Percentiles rank a stretch among this genome's conserved stretches.
phyloP scores from a whole-genome alignment of 2,888 invertebrate genomes.

The Acholoe squamosa region DNA sequence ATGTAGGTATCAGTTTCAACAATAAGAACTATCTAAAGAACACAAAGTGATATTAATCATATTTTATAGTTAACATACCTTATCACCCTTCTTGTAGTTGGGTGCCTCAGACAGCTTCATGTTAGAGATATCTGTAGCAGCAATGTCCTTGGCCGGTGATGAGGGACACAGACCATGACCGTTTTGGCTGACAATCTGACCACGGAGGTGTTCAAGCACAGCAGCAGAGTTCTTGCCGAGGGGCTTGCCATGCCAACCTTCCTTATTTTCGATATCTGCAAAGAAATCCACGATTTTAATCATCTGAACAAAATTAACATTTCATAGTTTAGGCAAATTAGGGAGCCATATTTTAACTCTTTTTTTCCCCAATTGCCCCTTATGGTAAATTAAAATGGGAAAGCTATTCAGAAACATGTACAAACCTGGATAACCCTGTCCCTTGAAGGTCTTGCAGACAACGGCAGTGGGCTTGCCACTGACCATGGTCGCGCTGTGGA shows the following conservation, averaged over 20 bases:
- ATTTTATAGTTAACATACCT: conserved; percentile 75
- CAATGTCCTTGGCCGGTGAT: conserved; percentile 88
- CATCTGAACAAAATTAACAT: too few species aligned
- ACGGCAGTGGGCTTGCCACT: conserved; percentile 95
- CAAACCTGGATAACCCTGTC: conserved; percentile 86
- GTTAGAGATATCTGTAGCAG: conserved; percentile 89
- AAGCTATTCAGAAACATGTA: background rate
- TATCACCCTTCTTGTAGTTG: conserved; percentile 87
- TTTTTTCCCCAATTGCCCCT: background rate
- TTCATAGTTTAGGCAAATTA: too few species aligned
- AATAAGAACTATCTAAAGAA: too few species aligned
- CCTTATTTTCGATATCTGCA: conserved; percentile 94
- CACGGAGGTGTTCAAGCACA: conserved; percentile 84
- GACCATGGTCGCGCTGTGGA: conserved; percentile 89
- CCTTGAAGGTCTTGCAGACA: conserved; percentile 97
- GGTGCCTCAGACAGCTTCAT: conserved; percentile 91
- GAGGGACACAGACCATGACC: conserved; percentile 87
- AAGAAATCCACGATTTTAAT: background rate
- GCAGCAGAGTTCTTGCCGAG: conserved; percentile 91
- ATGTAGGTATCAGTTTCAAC: too few species aligned
- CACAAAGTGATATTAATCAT: too few species aligned
- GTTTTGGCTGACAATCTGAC: conserved; percentile 88
- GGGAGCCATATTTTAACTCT: too few species aligned
- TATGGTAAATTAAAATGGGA: background rate
- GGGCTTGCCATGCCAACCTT: conserved; percentile 99